Evolutionary conservation across 2,113 vertebrate species (phyloP).

Genomic region (Tiliqua scincoides): DNA sequence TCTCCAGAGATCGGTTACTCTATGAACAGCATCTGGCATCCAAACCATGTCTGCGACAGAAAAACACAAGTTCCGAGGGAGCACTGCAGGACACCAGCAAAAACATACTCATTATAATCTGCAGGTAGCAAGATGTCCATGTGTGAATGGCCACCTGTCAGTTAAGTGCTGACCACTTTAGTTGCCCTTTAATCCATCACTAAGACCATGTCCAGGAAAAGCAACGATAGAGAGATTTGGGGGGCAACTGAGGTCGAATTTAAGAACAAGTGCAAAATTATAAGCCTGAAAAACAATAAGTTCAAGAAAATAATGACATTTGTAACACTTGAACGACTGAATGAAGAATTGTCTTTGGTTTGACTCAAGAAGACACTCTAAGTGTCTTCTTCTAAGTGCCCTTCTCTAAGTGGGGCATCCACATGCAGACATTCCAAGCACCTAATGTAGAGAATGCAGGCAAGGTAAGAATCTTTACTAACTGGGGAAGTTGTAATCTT

Average conservation of each 20-base stretch:
- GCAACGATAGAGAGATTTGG: slow-evolving; percentile 14
- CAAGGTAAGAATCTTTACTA: neutral
- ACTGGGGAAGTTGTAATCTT: neutral
- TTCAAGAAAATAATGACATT: neutral
- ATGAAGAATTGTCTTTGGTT: neutral
- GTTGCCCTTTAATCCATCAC: slow-evolving; percentile 26
- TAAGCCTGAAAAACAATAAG: neutral
- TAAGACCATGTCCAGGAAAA: neutral
- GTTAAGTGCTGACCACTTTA: slow-evolving; percentile 31
- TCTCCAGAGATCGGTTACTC: slow-evolving; percentile 10
- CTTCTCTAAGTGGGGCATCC: too few species aligned
- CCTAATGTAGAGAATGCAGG: neutral
- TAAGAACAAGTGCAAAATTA: neutral
- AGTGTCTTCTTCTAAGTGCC: too few species aligned
- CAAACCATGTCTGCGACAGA: neutral
- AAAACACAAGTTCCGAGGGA: slow-evolving; percentile 15
- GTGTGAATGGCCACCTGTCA: neutral
- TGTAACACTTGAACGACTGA: neutral
- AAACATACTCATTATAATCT: slow-evolving; percentile 15
- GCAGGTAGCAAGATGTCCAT: slow-evolving; percentile 34
- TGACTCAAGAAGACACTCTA: neutral
- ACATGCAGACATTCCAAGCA: neutral
- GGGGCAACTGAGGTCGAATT: neutral
- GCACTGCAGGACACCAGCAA: neutral
- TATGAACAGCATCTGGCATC: slow-evolving; percentile 21